Conservation (phyloP, 1,140 invertebrate genomes). For the Drosophila persimilis region DNA sequence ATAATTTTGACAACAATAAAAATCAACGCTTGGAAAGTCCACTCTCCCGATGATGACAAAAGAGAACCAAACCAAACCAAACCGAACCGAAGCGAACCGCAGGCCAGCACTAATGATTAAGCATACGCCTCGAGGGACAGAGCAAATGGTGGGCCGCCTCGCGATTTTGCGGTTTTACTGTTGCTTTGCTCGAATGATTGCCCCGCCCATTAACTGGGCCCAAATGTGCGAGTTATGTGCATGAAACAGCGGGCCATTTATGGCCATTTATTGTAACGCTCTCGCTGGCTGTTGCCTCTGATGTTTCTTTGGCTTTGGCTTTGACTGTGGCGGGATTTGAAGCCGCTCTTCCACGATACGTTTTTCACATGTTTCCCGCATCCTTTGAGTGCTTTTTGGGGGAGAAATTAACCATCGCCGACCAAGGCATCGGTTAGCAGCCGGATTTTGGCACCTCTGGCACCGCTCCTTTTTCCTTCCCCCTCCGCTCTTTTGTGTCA, state of each 20-base stretch:
- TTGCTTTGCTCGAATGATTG: constrained; percentile 23
- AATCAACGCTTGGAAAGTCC: constrained; percentile 62
- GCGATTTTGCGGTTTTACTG: constrained; percentile 10
- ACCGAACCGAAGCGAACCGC: constrained; percentile 13
- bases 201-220: constrained; percentile 67
- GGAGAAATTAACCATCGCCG: too few relatives aligned
- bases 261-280: constrained; percentile 49
- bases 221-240: constrained; percentile 77
- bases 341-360: not conserved
- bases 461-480: too few relatives aligned
- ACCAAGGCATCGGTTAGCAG: not conserved
- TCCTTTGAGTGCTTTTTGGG: too few relatives aligned
- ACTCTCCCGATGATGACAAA: constrained; percentile 12
- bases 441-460: not conserved
- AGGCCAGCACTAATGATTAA: constrained; percentile 67
- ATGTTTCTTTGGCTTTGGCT: constrained; percentile 18
- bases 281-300: constrained; percentile 18
- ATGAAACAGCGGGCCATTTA: constrained; percentile 69
- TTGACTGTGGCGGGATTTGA: constrained; percentile 16
- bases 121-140: constrained; percentile 55
- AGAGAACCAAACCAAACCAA: constrained; percentile 16
- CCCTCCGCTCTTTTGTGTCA: constrained; percentile 41
- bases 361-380: too few relatives aligned
- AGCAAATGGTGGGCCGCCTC: constrained; percentile 1
- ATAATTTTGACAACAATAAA: constrained; percentile 75